These are phyloP conservation scores for Takifugu ocellatus DNA, from an alignment of 2,797 vertebrate species.

Conservation along the genomic window DNA sequence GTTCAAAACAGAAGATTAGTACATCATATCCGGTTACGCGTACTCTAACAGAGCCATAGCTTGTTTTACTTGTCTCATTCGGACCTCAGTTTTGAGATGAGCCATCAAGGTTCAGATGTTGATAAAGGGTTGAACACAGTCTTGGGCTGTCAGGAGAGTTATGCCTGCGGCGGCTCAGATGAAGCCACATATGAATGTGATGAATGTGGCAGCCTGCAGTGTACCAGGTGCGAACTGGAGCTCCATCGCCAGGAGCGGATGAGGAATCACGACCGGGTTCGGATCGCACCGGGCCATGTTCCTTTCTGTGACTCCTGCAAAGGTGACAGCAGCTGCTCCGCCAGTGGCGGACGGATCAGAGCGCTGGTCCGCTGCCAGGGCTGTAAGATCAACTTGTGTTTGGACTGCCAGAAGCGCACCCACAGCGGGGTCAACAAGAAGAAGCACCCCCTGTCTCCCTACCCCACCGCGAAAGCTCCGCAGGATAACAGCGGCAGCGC, in stretches of 20 bases:
- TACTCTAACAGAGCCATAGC: background rate
- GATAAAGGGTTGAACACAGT: constrained; percentile 81
- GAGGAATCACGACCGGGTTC: constrained; percentile 89
- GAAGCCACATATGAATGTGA: constrained; percentile 94
- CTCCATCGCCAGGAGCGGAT: constrained; percentile 91
- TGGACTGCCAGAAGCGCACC: constrained; percentile 95
- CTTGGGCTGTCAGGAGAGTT: constrained; percentile 93
- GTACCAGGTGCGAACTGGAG: constrained; percentile 88
- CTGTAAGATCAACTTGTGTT: constrained; percentile 93
- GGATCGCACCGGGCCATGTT: constrained; percentile 85
- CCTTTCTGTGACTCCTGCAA: constrained; percentile 94
- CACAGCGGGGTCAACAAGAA: constrained; percentile 90
- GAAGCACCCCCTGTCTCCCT: constrained; percentile 86
- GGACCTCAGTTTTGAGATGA: constrained; percentile 73
- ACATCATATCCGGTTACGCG: constrained; percentile 3
- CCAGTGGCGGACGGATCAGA: constrained; percentile 75
- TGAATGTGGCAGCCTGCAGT: constrained; percentile 94
- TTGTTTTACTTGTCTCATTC: background rate
- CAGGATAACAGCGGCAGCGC: constrained; percentile 69
- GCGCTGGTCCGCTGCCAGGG: constrained; percentile 91
- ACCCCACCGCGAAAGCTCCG: constrained; percentile 75
- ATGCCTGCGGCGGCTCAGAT: constrained; percentile 91
- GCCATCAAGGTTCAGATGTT: constrained; percentile 75
- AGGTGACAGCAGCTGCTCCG: constrained; percentile 71
- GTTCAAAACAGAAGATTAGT: constrained; percentile 6